These are phyloP conservation scores for Sinocyclocheilus rhinocerous DNA, from an alignment of 2,113 vertebrate genomes.

Conservation along the genomic window DNA sequence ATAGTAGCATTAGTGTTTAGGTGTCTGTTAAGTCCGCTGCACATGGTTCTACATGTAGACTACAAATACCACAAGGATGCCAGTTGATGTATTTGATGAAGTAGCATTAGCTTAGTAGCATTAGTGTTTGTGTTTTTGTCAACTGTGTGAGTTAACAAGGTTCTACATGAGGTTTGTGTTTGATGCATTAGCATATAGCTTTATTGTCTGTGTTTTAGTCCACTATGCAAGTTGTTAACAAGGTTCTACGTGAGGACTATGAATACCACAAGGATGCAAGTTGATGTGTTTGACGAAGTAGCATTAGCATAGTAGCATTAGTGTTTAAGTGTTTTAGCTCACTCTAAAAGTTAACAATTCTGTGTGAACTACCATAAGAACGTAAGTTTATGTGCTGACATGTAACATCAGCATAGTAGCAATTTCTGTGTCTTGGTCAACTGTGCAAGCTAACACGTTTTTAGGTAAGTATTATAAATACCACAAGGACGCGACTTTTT, in stretches of 20 bases:
- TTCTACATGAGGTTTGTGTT: background rate
- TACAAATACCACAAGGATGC: background rate
- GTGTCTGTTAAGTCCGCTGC: conserved; percentile 29
- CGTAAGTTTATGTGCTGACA: no score
- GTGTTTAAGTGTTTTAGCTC: background rate
- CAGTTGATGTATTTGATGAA: background rate
- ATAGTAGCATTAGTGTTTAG: background rate
- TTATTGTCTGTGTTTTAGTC: background rate
- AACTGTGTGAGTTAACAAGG: background rate
- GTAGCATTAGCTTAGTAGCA: background rate
- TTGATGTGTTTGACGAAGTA: background rate
- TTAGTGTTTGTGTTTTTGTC: background rate
- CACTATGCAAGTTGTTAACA: background rate
- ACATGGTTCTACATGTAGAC: background rate
- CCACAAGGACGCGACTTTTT: no score
- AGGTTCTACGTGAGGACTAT: background rate
- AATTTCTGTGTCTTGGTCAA: no score
- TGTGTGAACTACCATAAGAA: no score
- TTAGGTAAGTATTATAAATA: no score
- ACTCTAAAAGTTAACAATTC: no score
- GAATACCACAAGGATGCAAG: background rate
- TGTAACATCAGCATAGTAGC: no score
- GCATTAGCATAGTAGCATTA: background rate
- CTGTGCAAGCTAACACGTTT: no score
- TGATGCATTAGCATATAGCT: background rate